Evolutionary conservation across 2,113 vertebrate species (phyloP).

Genomic region (Sterna hirundo): DNA sequence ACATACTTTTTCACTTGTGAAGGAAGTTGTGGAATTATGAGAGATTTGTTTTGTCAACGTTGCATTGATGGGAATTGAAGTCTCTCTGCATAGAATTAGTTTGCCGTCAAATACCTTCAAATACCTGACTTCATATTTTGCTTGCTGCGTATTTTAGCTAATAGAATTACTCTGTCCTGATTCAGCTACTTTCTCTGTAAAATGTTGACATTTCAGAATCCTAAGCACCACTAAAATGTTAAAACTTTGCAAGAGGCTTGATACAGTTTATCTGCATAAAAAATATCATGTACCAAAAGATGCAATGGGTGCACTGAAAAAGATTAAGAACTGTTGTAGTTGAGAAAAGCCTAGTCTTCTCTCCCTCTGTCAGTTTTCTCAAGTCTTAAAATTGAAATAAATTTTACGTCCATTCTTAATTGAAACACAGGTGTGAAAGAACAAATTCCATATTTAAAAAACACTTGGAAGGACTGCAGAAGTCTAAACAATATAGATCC

Average conservation of each 20-base stretch:
- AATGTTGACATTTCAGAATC: constrained; percentile 8
- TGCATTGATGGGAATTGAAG: neutral
- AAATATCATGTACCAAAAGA: neutral
- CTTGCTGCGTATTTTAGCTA: neutral
- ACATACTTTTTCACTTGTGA: neutral
- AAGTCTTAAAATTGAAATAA: neutral
- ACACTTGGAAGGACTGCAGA: neutral
- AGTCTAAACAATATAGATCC: neutral
- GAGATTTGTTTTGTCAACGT: neutral
- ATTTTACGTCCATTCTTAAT: neutral
- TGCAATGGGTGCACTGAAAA: neutral
- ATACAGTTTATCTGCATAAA: neutral
- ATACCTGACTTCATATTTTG: neutral
- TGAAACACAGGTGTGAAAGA: neutral
- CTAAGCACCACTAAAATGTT: neutral
- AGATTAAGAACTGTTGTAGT: neutral
- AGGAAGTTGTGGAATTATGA: neutral
- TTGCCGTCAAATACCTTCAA: neutral
- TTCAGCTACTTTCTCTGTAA: constrained; percentile 21
- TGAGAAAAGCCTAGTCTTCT: neutral
- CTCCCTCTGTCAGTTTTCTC: neutral
- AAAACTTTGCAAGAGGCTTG: neutral
- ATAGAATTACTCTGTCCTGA: neutral
- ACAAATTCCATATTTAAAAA: neutral
- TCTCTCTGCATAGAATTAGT: neutral